Conservation (phyloP, 2,797 vertebrate genomes). For the Mycteria americana region DNA sequence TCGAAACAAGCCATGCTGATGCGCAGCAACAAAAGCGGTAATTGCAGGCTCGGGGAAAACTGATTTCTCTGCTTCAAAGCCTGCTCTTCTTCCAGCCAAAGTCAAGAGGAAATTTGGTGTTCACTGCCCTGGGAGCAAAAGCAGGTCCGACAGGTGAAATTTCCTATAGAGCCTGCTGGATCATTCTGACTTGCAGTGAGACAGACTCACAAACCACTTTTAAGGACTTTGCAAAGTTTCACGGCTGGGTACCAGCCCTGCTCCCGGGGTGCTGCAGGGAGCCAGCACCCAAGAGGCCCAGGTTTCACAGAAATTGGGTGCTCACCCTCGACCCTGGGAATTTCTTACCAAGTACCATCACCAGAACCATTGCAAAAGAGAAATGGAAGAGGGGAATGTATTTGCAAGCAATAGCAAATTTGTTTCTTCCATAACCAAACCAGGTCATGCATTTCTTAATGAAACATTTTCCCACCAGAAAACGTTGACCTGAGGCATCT, state of each 20-base stretch:
- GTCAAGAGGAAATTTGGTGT: not conserved
- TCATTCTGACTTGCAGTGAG: not conserved
- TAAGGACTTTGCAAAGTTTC: not conserved
- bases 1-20: not conserved
- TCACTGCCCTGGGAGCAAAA: not conserved
- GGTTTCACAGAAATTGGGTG: not conserved
- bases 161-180: not conserved
- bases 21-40: not conserved
- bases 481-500: not conserved
- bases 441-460: not conserved
- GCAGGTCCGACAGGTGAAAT: not conserved
- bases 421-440: not conserved
- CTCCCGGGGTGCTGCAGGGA: not conserved
- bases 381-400: not conserved
- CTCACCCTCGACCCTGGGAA: not conserved
- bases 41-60: not conserved
- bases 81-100: conserved; percentile 9
- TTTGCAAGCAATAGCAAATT: not conserved
- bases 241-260: not conserved
- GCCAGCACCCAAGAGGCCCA: not conserved
- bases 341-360: not conserved
- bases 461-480: not conserved
- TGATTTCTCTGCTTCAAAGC: not conserved
- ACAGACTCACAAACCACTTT: not conserved
- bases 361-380: not conserved